Base-by-base conservation (phyloP, 2,113 vertebrate species). In the Agapornis roseicollis region DNA sequence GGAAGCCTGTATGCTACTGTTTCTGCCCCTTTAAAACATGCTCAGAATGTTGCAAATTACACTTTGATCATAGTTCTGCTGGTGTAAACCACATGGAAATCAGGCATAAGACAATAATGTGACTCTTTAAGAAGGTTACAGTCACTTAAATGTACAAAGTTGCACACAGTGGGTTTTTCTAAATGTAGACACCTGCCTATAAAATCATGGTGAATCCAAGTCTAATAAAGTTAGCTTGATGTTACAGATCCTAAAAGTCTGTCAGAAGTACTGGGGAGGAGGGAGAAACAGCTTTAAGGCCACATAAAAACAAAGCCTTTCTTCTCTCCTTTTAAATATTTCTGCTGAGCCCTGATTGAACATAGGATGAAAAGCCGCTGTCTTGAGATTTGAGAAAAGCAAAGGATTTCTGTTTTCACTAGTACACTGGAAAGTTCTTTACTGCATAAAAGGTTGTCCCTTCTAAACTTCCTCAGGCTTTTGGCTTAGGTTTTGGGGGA, bases 301-400 rank as follows among this genome's bases (percentile, higher is more conserved):
- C 10, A 2, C 82, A 71, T 88, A 29, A 87, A 97, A 97, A 88
- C 94, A 91, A 93, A 95, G 73, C 80, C 80, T 95, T 97, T 97
- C 60, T 95, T 93, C 91, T 96, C 68, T 94, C 84, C 91, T 94
- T 97, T 95, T 88, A 94, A 97, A 90, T 92, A 88, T 87, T 86
- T 95, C 87, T 91, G 85, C 90, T 85, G 89, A 60, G 64, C 85
- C 49, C 73, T 95, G 96, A 95, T 90, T 95, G 95, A 97, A 95
- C 94, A 88, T 25, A 88, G 87, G 94, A 96, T 97, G 94, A 97
- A 97, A 97, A 94, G 96, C 80, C 5, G 3, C 73, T 93, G 90
- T 94, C 96, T 93, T 91, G 94, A 95, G 91, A 97, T 87, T 95
- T 96, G 88, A 88, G 65, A 27, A 80, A 87, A 93, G 89, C 78